Base-by-base conservation (phyloP, 1,140 invertebrate species). In the Drosophila albomicans region DNA sequence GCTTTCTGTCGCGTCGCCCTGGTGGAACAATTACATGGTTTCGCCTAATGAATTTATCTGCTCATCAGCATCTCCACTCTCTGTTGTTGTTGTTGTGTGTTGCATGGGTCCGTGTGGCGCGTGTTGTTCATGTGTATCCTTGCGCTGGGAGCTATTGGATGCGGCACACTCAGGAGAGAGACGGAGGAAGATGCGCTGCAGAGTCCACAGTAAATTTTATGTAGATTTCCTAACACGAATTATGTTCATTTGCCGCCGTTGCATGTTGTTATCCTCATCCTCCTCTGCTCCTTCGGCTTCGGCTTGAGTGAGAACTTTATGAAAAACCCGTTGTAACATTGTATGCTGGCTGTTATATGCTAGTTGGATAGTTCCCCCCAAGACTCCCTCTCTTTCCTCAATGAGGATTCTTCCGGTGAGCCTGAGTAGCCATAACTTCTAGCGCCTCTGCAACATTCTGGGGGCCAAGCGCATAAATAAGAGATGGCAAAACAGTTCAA, bases 31-130 rank as follows among this genome's bases (percentile, higher is more conserved):
- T 91, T 91, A 91, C 82, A 92, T 87, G 91, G 90, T 91, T 87
- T 90, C 91, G 91, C 82, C 80, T 91, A 92, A 91, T 91, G 90
- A 91, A 91, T 91, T 91, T 91, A 91, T 91, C 85, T 91, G 85
- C 87, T 91, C 89, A 91, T 91, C 89, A 91, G 89, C 76, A 78
- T 75, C 89, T 80, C 81, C 57, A 69, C 67, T 25, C 20, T 25
- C 20, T 25, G 20, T 25, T 25, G 20, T 25, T 25, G 20, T 25
- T 25, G 20, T 25, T 25, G 20, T 68, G 81, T 77, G 73, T 65
- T 79, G 64, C 68, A 68, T 78, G 81, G 72, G 66, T 68, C 65
- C 62, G 35, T 38, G 35, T 76, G 64, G 72, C 58, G 57, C 49
- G 64, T 88, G 65, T 71, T 88, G 65, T 71, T 62, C 56, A 59